These are phyloP conservation scores for Coluber constrictor DNA, from an alignment of 2,797 vertebrate genomes.

Conservation along the genomic window DNA sequence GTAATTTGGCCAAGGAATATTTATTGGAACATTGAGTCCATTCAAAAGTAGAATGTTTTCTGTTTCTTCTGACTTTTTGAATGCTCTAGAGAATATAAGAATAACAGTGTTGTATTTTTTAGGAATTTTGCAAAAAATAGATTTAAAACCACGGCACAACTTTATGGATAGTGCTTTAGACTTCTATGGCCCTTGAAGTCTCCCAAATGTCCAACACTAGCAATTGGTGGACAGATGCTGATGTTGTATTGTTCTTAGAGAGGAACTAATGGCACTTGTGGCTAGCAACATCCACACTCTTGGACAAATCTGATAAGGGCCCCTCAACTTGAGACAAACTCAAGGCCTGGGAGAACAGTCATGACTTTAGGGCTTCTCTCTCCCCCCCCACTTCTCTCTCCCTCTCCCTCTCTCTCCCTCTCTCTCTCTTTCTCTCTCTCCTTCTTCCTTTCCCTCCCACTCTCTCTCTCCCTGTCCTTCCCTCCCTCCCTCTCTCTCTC, in stretches of 20 bases:
- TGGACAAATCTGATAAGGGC: neutral
- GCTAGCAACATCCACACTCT: neutral
- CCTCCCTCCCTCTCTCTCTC: too few species aligned
- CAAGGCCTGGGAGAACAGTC: neutral
- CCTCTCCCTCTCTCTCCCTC: too few species aligned
- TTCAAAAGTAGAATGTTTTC: neutral
- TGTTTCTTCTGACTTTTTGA: neutral
- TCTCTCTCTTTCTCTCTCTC: too few species aligned
- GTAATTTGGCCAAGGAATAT: neutral
- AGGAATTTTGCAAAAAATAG: neutral
- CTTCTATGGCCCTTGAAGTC: neutral
- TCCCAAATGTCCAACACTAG: neutral
- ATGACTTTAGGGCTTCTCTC: neutral
- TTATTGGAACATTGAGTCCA: neutral
- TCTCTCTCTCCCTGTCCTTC: too few species aligned
- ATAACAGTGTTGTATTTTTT: neutral
- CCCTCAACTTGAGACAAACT: neutral
- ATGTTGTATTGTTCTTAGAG: neutral
- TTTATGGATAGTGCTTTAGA: neutral
- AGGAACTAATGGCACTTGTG: neutral
- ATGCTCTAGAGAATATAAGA: neutral
- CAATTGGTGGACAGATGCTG: neutral
- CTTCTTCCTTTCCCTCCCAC: fast-evolving
- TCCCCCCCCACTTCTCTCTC: too few species aligned
- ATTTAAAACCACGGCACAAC: neutral